phyloP scores from a whole-genome alignment of 2,113 vertebrate genomes.

The Phylloscopus whistleri region DNA sequence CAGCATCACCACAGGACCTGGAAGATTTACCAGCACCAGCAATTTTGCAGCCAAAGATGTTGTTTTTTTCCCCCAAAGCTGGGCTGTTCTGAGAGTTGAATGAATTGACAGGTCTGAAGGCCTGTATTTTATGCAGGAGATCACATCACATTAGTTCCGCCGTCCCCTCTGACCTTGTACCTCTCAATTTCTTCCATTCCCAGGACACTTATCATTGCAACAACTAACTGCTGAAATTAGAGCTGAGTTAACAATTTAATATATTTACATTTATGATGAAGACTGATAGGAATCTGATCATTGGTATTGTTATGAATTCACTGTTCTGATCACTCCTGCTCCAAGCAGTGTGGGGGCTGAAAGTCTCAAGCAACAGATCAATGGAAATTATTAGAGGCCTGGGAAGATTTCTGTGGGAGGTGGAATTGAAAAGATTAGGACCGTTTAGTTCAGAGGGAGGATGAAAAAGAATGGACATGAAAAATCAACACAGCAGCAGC shows the following conservation, averaged over 20 bases:
- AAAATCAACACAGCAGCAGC: background rate
- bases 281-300: background rate
- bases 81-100: background rate
- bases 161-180: slow-evolving; percentile 6
- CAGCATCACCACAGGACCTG: background rate
- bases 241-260: background rate
- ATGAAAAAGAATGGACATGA: slow-evolving; percentile 19
- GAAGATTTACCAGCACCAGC: background rate
- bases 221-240: slow-evolving; percentile 31
- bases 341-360: background rate
- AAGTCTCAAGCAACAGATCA: slow-evolving; percentile 51
- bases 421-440: slow-evolving; percentile 57
- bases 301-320: background rate
- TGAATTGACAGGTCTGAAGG: background rate
- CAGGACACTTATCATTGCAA: background rate
- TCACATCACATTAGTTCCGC: background rate
- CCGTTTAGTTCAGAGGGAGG: background rate
- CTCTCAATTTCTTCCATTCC: background rate
- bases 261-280: slow-evolving; percentile 12
- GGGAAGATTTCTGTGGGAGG: slow-evolving; percentile 56
- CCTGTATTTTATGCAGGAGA: background rate
- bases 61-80: background rate
- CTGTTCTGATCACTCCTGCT: background rate
- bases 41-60: background rate
- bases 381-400: slow-evolving; percentile 51